Conservation (phyloP, 2,888 invertebrate species). For the Acanthosepion pharaonis region DNA sequence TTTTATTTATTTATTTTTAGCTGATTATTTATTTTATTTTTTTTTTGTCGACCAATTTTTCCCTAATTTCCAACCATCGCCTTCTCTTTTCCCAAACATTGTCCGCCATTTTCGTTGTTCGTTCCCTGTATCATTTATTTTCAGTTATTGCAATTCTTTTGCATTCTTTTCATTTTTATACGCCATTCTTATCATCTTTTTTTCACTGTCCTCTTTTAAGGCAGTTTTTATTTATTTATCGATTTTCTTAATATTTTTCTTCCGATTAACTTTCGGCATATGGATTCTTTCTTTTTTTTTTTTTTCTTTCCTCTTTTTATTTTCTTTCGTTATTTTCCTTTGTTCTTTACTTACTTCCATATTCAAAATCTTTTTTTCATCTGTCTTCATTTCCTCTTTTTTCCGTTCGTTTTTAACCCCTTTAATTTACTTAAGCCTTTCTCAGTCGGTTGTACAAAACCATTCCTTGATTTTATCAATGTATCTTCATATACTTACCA, state of each 20-base stretch:
- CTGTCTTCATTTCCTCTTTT: neutral
- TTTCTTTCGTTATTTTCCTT: neutral
- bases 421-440: neutral
- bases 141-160: neutral
- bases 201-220: neutral
- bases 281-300: neutral
- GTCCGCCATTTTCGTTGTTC: neutral
- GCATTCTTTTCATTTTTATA: neutral
- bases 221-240: neutral
- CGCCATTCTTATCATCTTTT: neutral
- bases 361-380: neutral
- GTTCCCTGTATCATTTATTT: neutral
- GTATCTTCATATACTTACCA: too few species aligned
- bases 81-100: neutral
- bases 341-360: neutral
- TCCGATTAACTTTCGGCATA: too few species aligned
- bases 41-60: neutral
- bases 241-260: neutral
- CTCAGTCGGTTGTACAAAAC: neutral
- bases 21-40: neutral
- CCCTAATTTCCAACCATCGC: neutral
- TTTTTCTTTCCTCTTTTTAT: neutral
- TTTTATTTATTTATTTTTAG: neutral
- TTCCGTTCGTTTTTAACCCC: neutral
- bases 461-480: too few species aligned